A percentile compares a stretch with the other conserved stretches of the same genome.
These are phyloP conservation scores for Muscicapa comitata DNA, from an alignment of 2,797 vertebrate species.

Conservation along the genomic window DNA sequence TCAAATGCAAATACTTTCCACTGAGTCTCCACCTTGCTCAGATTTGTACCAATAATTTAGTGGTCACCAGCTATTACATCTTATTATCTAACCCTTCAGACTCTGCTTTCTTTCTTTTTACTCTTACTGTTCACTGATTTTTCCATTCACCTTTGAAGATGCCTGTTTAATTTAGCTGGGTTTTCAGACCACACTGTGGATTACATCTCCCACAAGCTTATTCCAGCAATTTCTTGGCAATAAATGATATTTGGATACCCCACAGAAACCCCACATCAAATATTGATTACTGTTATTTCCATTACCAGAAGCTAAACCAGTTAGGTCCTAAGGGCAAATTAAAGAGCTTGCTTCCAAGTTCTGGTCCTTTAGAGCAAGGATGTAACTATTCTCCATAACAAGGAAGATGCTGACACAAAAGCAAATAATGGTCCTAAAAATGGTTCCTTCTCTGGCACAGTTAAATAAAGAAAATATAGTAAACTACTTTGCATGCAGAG, in stretches of 20 bases:
- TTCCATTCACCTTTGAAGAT: not conserved
- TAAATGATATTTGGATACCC: constrained; percentile 38
- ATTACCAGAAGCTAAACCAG: not conserved
- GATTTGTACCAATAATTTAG: constrained; percentile 3
- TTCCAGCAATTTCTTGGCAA: not conserved
- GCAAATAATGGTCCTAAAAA: constrained; percentile 1
- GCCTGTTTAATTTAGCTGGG: not conserved
- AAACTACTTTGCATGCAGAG: not conserved
- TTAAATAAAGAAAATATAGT: not conserved
- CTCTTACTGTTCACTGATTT: not conserved
- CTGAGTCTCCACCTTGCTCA: not conserved
- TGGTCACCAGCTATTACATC: constrained; percentile 26
- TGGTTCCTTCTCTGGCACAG: not conserved
- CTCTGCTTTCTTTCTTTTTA: not conserved
- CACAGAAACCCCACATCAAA: constrained; percentile 19
- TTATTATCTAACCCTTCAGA: constrained; percentile 8
- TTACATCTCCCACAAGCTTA: not conserved
- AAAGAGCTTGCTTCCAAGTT: not conserved
- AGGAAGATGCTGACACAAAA: not conserved
- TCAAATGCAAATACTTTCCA: not conserved
- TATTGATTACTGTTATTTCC: constrained; percentile 1
- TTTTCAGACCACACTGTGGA: not conserved
- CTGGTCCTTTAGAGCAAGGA: not conserved
- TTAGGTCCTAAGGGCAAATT: not conserved
- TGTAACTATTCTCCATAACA: not conserved